A percentile compares a stretch with the other conserved stretches of the same genome.
These are phyloP conservation scores for Micoletzkya japonica DNA, from an alignment of 2,888 invertebrate genomes.

Conservation along the genomic window DNA sequence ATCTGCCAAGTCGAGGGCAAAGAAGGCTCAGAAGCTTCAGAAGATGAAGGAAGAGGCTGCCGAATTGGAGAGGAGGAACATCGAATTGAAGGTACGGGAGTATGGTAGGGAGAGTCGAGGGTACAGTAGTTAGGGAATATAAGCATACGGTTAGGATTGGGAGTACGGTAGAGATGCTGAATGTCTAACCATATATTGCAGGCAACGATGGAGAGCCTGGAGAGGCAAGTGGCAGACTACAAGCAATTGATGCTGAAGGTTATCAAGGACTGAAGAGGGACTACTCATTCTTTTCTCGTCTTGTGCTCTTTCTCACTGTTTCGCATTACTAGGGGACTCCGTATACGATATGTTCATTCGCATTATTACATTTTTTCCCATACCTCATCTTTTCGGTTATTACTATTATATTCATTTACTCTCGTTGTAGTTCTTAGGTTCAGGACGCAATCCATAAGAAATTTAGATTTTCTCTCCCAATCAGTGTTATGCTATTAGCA, in stretches of 20 bases:
- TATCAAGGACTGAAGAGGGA: neutral
- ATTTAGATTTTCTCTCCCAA: no score
- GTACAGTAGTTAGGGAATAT: no score
- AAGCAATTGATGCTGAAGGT: slow-evolving; percentile 21
- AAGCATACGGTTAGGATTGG: neutral
- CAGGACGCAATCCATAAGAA: no score
- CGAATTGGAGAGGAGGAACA: slow-evolving; percentile 20
- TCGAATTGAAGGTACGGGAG: slow-evolving; percentile 26
- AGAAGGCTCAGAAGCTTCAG: slow-evolving; percentile 12
- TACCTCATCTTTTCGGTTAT: no score
- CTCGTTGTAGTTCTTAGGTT: no score
- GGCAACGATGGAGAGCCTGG: slow-evolving; percentile 14
- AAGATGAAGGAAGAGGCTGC: slow-evolving; percentile 25
- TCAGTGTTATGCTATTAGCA: no score
- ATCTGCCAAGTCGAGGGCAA: slow-evolving; percentile 6
- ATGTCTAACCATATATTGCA: neutral
- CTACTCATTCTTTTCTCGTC: no score
- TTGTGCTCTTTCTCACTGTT: no score
- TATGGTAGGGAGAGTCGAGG: neutral
- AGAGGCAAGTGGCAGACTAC: slow-evolving; percentile 18
- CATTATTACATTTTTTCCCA: no score
- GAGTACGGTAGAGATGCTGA: neutral
- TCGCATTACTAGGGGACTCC: no score
- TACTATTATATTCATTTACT: no score
- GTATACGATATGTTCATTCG: no score